phyloP scores from a whole-genome alignment of 2,888 invertebrate genomes.

The Pedicia rivosa region DNA sequence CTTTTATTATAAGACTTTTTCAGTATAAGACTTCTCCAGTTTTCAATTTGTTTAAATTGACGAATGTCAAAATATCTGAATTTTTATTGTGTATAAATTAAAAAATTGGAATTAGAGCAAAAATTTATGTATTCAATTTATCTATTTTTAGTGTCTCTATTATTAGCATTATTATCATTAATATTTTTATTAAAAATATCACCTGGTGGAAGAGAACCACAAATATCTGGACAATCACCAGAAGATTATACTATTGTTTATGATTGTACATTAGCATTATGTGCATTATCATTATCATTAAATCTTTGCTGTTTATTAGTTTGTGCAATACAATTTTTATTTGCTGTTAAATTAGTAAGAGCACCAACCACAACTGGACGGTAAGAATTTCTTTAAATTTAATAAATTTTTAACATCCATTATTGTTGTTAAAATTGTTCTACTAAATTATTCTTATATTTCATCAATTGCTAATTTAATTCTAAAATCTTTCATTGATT shows the following conservation, averaged over 20 bases:
- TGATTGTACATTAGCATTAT: constrained; percentile 80
- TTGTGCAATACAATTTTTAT: constrained; percentile 87
- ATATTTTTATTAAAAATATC: constrained; percentile 76
- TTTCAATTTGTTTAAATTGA: no score
- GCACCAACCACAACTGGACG: constrained; percentile 60
- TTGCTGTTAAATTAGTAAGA: constrained; percentile 81
- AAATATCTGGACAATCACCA: constrained; percentile 35
- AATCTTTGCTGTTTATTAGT: constrained; percentile 84
- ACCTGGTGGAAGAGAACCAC: constrained; percentile 34
- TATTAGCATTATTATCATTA: constrained; percentile 67
- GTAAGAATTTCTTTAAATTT: constrained; percentile 34
- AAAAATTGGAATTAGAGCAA: no score
- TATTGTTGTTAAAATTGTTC: no score
- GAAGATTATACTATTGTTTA: constrained; percentile 80
- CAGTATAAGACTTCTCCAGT: no score
- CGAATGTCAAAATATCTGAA: no score
- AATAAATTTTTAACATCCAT: not conserved
- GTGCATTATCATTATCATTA: constrained; percentile 73
- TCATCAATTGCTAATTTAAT: no score
- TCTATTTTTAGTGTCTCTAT: constrained; percentile 48
- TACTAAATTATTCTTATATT: no score
- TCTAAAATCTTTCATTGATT: no score
- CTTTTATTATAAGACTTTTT: no score
- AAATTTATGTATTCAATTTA: no score
- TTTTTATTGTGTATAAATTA: no score